phyloP scores from a whole-genome alignment of 30 jellyfish, hydroid and myxozoan genomes.

The Cassiopea andromeda region DNA sequence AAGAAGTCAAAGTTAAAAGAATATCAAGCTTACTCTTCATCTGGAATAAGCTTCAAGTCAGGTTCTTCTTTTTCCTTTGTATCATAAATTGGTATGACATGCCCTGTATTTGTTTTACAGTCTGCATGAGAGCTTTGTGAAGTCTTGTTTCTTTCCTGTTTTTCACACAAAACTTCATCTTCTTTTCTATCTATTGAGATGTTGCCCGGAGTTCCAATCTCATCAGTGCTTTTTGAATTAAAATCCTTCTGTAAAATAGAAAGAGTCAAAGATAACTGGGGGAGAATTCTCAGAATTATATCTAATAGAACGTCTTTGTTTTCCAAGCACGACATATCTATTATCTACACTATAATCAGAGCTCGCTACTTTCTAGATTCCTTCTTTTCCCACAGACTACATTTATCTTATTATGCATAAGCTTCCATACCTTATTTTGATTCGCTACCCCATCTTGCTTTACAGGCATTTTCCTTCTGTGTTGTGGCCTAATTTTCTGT shows the following conservation, averaged over 20 bases:
- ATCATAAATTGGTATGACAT: no score
- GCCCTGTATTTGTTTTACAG: no score
- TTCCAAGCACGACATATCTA: no score
- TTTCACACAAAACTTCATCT: neutral
- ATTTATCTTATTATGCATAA: neutral
- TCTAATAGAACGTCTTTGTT: no score
- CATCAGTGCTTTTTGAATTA: neutral
- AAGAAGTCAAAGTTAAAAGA: no score
- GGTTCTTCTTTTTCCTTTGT: neutral
- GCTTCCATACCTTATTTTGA: neutral
- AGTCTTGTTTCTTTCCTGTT: neutral
- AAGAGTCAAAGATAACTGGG: no score
- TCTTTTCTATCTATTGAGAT: neutral
- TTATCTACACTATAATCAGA: no score
- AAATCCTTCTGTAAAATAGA: neutral
- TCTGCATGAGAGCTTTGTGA: neutral
- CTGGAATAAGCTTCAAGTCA: conserved; percentile 22
- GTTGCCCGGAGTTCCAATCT: neutral
- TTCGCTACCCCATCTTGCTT: neutral
- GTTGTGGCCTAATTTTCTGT: neutral
- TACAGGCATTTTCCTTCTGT: neutral
- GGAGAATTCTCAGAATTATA: no score
- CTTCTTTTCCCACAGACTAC: neutral
- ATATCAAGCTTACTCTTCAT: conserved; percentile 51
- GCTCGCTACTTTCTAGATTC: neutral